Evolutionary conservation across 2,797 vertebrate genomes (phyloP).

Genomic region (Borostomias antarcticus): DNA sequence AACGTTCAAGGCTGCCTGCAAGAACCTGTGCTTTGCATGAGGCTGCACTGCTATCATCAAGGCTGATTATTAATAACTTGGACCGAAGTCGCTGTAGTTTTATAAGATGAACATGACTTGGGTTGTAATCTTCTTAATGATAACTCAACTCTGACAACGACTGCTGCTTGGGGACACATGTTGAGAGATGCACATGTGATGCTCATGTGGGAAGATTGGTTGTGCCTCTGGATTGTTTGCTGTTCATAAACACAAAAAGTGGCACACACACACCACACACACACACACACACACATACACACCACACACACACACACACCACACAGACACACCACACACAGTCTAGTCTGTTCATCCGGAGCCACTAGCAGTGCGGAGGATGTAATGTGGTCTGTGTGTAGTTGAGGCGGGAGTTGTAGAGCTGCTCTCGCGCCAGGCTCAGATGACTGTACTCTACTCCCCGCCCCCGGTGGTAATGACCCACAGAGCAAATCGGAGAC

Average conservation of each 20-base stretch:
- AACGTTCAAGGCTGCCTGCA: neutral
- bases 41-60: neutral
- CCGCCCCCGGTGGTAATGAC: neutral
- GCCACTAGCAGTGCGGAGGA: neutral
- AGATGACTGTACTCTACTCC: neutral
- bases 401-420: neutral
- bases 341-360: neutral
- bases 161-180: neutral
- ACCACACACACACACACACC: too few relatives aligned
- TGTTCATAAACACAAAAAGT: neutral
- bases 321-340: too few relatives aligned
- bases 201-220: neutral
- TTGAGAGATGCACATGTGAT: neutral
- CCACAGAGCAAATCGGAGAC: neutral
- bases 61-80: neutral
- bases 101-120: conserved; percentile 1
- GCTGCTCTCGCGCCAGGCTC: neutral
- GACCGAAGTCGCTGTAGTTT: neutral
- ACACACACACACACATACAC: too few relatives aligned
- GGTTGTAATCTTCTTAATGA: conserved; percentile 1
- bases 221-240: neutral
- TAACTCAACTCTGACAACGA: neutral
- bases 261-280: too few relatives aligned
- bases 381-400: neutral
- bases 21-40: neutral